phyloP scores from a whole-genome alignment of 2,888 invertebrate genomes.

The Cecidostiba fungosa region DNA sequence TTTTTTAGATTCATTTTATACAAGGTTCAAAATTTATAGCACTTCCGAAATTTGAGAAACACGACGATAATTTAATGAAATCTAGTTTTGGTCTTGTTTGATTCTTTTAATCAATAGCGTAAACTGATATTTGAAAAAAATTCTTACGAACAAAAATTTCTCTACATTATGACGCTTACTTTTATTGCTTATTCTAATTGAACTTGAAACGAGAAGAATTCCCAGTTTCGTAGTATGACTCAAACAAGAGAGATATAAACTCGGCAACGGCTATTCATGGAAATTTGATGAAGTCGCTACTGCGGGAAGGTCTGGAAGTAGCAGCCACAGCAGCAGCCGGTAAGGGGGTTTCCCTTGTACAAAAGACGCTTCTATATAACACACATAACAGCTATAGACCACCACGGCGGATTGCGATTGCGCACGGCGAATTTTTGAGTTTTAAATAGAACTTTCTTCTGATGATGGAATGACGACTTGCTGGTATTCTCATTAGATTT shows the following conservation, averaged over 20 bases:
- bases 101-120: too few relatives aligned
- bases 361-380: conserved; percentile 28
- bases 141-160: too few relatives aligned
- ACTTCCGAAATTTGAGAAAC: too few relatives aligned
- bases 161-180: too few relatives aligned
- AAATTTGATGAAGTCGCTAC: conserved; percentile 19
- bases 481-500: neutral
- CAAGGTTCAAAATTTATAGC: too few relatives aligned
- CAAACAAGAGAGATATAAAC: neutral
- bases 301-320: neutral
- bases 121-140: too few relatives aligned
- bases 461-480: conserved; percentile 25
- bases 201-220: neutral
- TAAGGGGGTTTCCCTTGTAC: conserved; percentile 34
- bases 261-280: neutral
- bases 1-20: too few relatives aligned
- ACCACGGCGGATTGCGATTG: neutral
- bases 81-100: too few relatives aligned
- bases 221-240: neutral
- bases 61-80: too few relatives aligned
- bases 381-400: neutral
- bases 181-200: neutral
- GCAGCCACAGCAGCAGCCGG: neutral
- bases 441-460: conserved; percentile 51
- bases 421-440: conserved; percentile 15